A percentile compares a stretch with the other conserved stretches of the same genome.
Conservation (phyloP, 1,140 invertebrate species). For the Micrasema longulum region DNA sequence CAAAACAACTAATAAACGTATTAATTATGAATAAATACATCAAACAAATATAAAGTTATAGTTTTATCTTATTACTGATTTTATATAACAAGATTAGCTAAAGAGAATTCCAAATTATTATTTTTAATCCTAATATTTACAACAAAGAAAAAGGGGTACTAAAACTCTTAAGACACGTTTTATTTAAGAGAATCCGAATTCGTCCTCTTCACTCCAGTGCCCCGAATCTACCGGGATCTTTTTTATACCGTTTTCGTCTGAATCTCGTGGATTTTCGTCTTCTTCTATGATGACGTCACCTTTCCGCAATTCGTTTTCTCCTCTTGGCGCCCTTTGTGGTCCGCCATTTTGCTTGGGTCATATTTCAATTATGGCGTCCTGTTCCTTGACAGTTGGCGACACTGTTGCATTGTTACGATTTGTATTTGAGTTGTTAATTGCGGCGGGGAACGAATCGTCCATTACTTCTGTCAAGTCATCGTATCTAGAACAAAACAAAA, state of each 20-base stretch:
- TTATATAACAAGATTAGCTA: too few relatives aligned
- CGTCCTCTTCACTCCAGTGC: slow-evolving; percentile 53
- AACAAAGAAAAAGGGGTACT: too few relatives aligned
- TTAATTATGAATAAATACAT: too few relatives aligned
- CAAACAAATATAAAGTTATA: too few relatives aligned
- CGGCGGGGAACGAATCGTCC: slow-evolving; percentile 48
- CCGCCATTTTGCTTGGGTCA: slow-evolving; percentile 53
- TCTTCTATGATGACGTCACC: slow-evolving; percentile 11
- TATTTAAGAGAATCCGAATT: slow-evolving; percentile 49
- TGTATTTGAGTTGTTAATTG: slow-evolving; percentile 29
- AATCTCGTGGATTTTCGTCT: slow-evolving; percentile 12
- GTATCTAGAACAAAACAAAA: slow-evolving; percentile 41
- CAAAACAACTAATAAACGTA: too few relatives aligned
- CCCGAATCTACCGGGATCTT: slow-evolving; percentile 52
- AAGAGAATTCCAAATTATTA: too few relatives aligned
- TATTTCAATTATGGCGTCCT: slow-evolving; percentile 51
- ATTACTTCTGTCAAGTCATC: slow-evolving; percentile 52
- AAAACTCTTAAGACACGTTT: not conserved
- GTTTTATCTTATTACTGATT: too few relatives aligned
- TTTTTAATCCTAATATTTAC: too few relatives aligned
- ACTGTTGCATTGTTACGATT: slow-evolving; percentile 4
- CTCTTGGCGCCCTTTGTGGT: slow-evolving; percentile 29
- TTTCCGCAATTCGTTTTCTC: slow-evolving; percentile 1
- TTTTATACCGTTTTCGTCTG: slow-evolving; percentile 14
- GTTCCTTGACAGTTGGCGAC: slow-evolving; percentile 39